phyloP scores from a whole-genome alignment of 2,113 vertebrate species.

The Corythaixoides concolor region DNA sequence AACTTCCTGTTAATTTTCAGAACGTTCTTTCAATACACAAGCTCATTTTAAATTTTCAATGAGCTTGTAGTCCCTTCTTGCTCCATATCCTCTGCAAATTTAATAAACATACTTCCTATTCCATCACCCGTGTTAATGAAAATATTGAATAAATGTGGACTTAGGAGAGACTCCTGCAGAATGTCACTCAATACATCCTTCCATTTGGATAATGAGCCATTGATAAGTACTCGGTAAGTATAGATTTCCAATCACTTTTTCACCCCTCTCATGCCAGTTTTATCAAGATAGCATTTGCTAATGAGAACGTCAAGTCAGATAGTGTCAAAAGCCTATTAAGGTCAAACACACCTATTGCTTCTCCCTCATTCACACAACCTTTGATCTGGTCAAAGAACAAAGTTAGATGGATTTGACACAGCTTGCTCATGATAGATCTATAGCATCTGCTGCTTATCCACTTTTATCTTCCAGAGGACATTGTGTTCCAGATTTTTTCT shows the following conservation, averaged over 20 bases:
- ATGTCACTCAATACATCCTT: conserved; percentile 61
- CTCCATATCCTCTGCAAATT: conserved; percentile 57
- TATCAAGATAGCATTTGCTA: not conserved
- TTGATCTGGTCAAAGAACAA: not conserved
- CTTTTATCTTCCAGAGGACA: not conserved
- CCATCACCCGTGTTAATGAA: conserved; percentile 39
- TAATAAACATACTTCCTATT: conserved; percentile 62
- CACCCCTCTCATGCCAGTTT: not conserved
- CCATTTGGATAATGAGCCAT: conserved; percentile 54
- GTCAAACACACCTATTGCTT: not conserved
- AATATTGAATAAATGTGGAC: conserved; percentile 64
- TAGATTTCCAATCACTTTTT: conserved; percentile 64
- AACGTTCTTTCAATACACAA: not conserved
- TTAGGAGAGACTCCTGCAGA: conserved; percentile 50
- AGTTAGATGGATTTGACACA: not conserved
- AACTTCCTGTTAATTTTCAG: conserved; percentile 17
- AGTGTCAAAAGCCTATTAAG: conserved; percentile 20
- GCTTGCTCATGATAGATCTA: not conserved
- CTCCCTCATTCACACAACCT: not conserved
- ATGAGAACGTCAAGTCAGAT: not conserved
- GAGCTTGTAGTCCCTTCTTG: not conserved
- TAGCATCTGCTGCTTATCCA: accelerated
- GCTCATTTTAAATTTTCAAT: conserved; percentile 40
- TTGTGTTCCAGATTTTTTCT: not conserved
- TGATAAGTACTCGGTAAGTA: conserved; percentile 27